Conservation (phyloP, 1,140 invertebrate species). For the Pygmarrhopalites habei region DNA sequence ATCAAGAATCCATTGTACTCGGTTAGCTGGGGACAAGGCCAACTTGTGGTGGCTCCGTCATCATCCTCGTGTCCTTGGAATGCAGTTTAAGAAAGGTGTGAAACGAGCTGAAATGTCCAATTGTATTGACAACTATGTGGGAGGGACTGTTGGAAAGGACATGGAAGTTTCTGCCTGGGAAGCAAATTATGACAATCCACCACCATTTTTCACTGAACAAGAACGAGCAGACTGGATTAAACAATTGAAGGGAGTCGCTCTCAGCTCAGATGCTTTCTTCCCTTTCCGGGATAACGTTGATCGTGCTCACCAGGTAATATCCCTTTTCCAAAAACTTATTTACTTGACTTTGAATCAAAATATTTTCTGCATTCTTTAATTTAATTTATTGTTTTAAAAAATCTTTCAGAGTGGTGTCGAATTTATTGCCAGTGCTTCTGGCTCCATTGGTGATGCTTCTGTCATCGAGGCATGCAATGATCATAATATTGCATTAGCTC, state of each 20-base stretch:
- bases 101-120: slow-evolving; percentile 91
- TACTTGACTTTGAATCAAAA: too few relatives aligned
- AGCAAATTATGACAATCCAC: slow-evolving; percentile 64
- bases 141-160: slow-evolving; percentile 75
- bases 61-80: slow-evolving; percentile 74
- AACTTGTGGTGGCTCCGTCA: slow-evolving; percentile 84
- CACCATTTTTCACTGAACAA: slow-evolving; percentile 56
- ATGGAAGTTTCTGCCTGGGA: slow-evolving; percentile 62
- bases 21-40: slow-evolving; percentile 94
- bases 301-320: slow-evolving; percentile 77
- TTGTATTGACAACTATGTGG: slow-evolving; percentile 92
- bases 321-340: too few relatives aligned
- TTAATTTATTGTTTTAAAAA: slow-evolving; percentile 34
- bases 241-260: slow-evolving; percentile 71
- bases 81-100: slow-evolving; percentile 83
- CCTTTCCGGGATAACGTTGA: slow-evolving; percentile 98
- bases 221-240: slow-evolving; percentile 74
- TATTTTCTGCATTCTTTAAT: slow-evolving; percentile 6
- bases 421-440: slow-evolving; percentile 85
- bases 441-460: slow-evolving; percentile 83
- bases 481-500: slow-evolving; percentile 76
- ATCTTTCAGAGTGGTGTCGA: slow-evolving; percentile 81
- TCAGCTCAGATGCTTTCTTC: slow-evolving; percentile 98
- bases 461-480: slow-evolving; percentile 92
- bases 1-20: slow-evolving; percentile 93